A percentile compares a stretch with the other conserved stretches of the same genome.
Evolutionary conservation across 2,888 invertebrate genomes (phyloP).

Genomic region (Rotaria socialis): DNA sequence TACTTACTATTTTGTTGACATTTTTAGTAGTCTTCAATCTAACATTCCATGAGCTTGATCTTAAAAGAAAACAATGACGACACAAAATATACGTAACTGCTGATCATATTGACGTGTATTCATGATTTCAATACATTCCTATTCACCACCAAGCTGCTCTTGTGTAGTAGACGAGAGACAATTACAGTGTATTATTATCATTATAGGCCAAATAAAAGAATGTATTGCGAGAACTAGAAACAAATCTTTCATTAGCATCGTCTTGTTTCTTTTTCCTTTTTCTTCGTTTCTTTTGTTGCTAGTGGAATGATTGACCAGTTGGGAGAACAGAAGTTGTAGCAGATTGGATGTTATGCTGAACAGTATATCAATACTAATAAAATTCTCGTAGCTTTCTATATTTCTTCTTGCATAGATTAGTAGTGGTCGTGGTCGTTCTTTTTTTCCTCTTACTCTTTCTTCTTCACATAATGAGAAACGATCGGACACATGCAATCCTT

Average conservation of each 20-base stretch:
- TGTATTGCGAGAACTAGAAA: background rate
- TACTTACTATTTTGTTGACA: background rate
- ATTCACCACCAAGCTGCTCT: background rate
- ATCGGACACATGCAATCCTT: background rate
- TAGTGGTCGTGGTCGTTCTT: background rate
- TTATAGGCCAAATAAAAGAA: slow-evolving; percentile 1
- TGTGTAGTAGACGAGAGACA: background rate
- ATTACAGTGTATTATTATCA: slow-evolving; percentile 23
- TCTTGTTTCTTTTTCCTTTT: background rate
- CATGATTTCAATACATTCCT: background rate
- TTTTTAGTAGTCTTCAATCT: background rate
- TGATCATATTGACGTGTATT: background rate
- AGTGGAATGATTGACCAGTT: slow-evolving; percentile 3
- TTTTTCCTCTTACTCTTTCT: background rate
- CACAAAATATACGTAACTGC: no score
- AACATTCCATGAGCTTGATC: background rate
- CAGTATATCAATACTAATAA: slow-evolving; percentile 2
- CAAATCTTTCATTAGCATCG: background rate
- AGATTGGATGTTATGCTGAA: background rate
- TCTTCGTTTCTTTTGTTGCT: background rate
- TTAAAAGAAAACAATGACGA: background rate
- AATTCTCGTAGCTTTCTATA: background rate
- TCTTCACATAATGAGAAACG: background rate
- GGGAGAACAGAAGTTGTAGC: background rate
- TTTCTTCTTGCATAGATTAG: background rate